Percentiles rank a stretch among this genome's conserved stretches.
phyloP scores from a whole-genome alignment of 2,888 invertebrate species.

The Pyralis farinalis region DNA sequence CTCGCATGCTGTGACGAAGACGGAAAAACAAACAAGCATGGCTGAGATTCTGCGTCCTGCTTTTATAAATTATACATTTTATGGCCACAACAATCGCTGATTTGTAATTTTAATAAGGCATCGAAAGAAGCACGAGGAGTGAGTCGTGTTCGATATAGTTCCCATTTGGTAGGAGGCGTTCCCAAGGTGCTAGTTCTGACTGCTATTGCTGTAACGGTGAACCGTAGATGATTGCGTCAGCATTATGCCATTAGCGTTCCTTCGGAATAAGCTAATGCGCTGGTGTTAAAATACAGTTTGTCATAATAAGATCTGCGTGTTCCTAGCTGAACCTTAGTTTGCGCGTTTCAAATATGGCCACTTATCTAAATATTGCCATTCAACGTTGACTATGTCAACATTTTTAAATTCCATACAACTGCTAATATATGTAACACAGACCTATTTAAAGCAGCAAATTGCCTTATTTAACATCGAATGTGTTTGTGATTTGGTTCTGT shows the following conservation, averaged over 20 bases:
- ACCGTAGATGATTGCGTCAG: conserved; percentile 48
- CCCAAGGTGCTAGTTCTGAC: conserved; percentile 39
- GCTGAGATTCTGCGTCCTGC: conserved; percentile 48
- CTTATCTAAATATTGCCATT: too few species aligned
- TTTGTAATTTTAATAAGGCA: conserved; percentile 76
- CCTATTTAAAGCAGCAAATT: too few species aligned
- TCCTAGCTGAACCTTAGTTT: conserved; percentile 21
- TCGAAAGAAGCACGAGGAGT: conserved; percentile 39
- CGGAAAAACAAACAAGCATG: conserved; percentile 46
- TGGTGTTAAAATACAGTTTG: conserved; percentile 28
- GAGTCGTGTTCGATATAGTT: conserved; percentile 42
- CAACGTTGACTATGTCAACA: too few species aligned
- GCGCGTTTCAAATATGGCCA: conserved; percentile 1
- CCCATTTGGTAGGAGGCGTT: conserved; percentile 46
- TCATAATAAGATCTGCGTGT: conserved; percentile 36
- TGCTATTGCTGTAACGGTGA: conserved; percentile 46
- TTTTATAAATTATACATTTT: conserved; percentile 76
- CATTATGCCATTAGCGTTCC: conserved; percentile 40
- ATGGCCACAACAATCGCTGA: conserved; percentile 72
- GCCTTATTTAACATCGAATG: too few species aligned
- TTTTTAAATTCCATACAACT: too few species aligned
- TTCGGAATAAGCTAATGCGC: conserved; percentile 34
- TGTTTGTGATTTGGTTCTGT: too few species aligned
- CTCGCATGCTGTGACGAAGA: conserved; percentile 30
- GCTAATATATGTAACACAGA: too few species aligned